phyloP scores from a whole-genome alignment of 2,113 vertebrate genomes.

The Bettongia penicillata region DNA sequence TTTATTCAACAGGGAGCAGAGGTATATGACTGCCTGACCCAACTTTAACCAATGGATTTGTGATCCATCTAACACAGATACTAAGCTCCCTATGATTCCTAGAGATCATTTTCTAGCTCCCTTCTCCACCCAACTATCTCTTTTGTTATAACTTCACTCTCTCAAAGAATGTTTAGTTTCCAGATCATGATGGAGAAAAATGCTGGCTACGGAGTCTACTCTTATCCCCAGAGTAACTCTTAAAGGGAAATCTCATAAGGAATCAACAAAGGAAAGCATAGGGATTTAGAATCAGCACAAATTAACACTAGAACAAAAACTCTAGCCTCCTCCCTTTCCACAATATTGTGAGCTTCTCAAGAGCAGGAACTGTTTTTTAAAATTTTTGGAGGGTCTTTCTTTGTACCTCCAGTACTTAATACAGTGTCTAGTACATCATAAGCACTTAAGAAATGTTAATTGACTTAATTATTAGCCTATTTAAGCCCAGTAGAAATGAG shows the following conservation, averaged over 20 bases:
- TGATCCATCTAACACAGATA: not conserved
- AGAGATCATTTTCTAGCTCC: not conserved
- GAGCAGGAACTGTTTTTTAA: no score
- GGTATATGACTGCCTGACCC: not conserved
- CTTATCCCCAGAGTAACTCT: not conserved
- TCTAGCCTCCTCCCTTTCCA: not conserved
- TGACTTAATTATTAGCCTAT: no score
- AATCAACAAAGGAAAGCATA: not conserved
- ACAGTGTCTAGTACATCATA: no score
- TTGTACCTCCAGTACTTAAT: not conserved
- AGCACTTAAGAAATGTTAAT: no score
- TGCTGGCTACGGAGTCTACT: not conserved
- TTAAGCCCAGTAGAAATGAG: no score
- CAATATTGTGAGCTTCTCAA: not conserved
- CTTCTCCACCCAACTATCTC: not conserved
- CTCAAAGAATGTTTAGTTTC: not conserved
- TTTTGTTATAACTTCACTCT: not conserved
- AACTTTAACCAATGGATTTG: not conserved
- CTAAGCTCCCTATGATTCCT: not conserved
- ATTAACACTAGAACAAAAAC: not conserved
- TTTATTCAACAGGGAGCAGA: not conserved
- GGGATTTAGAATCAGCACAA: not conserved
- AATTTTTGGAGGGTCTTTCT: not conserved
- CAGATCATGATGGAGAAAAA: not conserved
- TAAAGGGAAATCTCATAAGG: not conserved